Percentiles rank a stretch among this genome's conserved stretches.
These are phyloP conservation scores for Parascotia fuliginaria DNA, from an alignment of 2,888 invertebrate species.

Conservation along the genomic window DNA sequence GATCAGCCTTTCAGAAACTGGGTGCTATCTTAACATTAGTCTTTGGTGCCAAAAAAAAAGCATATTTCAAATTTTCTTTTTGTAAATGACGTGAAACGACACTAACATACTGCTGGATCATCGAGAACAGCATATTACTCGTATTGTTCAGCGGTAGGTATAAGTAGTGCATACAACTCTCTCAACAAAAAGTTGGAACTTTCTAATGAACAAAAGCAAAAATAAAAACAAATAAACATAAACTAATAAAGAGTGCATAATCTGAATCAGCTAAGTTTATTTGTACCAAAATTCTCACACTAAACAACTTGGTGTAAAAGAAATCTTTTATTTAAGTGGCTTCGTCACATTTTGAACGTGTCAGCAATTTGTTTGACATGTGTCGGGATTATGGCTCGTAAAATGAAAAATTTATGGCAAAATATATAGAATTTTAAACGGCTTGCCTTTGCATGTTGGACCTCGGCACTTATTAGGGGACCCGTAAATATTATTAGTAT, in stretches of 20 bases:
- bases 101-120: no score
- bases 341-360: constrained; percentile 65
- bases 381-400: constrained; percentile 70
- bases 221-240: constrained; percentile 1
- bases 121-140: no score
- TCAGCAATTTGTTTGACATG: constrained; percentile 80
- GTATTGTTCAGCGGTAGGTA: no score
- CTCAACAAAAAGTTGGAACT: no score
- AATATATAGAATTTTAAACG: constrained; percentile 73
- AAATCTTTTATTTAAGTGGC: constrained; percentile 63
- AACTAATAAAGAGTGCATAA: constrained; percentile 2
- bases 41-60: no score
- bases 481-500: constrained; percentile 39
- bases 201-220: no score
- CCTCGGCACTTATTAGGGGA: constrained; percentile 35
- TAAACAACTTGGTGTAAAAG: constrained; percentile 37
- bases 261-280: constrained; percentile 15
- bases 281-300: constrained; percentile 37
- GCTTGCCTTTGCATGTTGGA: constrained; percentile 46
- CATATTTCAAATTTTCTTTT: no score
- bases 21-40: no score
- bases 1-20: no score
- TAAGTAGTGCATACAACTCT: no score
- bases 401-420: constrained; percentile 70
- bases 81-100: no score